Base-by-base conservation (phyloP, 1,140 invertebrate species). In the Druon quercuslanigerum region DNA sequence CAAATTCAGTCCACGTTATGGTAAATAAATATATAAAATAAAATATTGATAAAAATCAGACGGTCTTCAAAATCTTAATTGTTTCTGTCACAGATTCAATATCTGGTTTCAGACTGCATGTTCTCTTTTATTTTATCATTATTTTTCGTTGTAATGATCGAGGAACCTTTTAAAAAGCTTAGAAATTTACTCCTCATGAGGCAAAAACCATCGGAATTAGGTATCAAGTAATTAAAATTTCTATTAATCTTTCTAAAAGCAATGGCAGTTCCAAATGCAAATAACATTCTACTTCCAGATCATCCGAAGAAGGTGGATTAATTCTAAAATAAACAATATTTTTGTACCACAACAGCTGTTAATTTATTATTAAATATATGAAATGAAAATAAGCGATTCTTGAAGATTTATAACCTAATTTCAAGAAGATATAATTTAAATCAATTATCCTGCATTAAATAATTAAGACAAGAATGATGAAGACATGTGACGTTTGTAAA, bases 21-120 rank as follows among this genome's bases (percentile, higher is more conserved):
- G 86, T 89, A 82, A 76, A 77, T 78, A 80, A 76, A 76, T 77
- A 76, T 74, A 73, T 77, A 78, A 60, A 73, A 51, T 75, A 72
- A 72, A 20, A 70, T 51, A 14, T 51, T 40, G 19, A 46, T 46
- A 46, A 46, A 46, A 8, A 46, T 46, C 40, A 46, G 40, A 46
- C 40, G 40, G 7, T 74, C n/a, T 20, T 51, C 56, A 74, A 73
- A n/a, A 57, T 75, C n/a, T 75, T 52, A 57, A 73, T 71, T 77
- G 56, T 51, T 17, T 17, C 9, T 25, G 16, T 73, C 51, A 46
- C 33, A 51, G 51, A 5, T 72, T 9, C 40, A 40, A 51, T 56
- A 73, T 40, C 2, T 13, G 3, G 19, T 66, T 19, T n/a, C 19
- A 9, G 72, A 51, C 6, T n/a, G 2, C 12, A n/a, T 73, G 7